A percentile compares a stretch with the other conserved stretches of the same genome.
Evolutionary conservation across 2,888 invertebrate species (phyloP).

Genomic region (Iphiclides podalirius): DNA sequence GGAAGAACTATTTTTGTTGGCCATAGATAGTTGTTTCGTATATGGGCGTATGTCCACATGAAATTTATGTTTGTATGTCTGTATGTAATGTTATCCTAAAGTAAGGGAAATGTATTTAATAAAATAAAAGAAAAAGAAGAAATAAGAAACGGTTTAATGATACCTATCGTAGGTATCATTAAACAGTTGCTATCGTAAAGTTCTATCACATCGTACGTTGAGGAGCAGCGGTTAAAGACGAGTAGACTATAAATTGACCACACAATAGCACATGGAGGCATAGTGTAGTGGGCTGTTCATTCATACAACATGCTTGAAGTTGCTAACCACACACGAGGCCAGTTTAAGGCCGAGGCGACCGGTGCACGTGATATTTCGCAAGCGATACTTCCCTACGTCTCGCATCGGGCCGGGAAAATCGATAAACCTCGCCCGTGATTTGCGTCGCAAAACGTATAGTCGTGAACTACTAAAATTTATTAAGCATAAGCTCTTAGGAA

Average conservation of each 20-base stretch:
- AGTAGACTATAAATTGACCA: neutral
- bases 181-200: neutral
- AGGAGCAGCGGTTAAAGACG: neutral
- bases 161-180: too few species aligned
- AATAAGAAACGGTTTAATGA: too few species aligned
- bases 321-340: neutral
- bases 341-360: neutral
- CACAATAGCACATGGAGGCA: constrained; percentile 1
- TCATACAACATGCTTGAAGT: constrained; percentile 3
- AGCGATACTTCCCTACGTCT: constrained; percentile 10
- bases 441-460: neutral
- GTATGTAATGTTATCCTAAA: too few species aligned
- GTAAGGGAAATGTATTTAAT: too few species aligned
- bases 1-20: too few species aligned
- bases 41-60: too few species aligned
- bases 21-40: too few species aligned
- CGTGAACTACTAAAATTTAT: neutral
- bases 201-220: too few species aligned
- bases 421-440: neutral
- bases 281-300: constrained; percentile 1
- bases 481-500: too few species aligned
- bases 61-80: too few species aligned
- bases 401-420: constrained; percentile 1
- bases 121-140: too few species aligned
- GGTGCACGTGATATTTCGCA: constrained; percentile 9